Evolutionary conservation across 2,797 vertebrate genomes (phyloP).

Genomic region (Acrossocheilus wenchowensis): DNA sequence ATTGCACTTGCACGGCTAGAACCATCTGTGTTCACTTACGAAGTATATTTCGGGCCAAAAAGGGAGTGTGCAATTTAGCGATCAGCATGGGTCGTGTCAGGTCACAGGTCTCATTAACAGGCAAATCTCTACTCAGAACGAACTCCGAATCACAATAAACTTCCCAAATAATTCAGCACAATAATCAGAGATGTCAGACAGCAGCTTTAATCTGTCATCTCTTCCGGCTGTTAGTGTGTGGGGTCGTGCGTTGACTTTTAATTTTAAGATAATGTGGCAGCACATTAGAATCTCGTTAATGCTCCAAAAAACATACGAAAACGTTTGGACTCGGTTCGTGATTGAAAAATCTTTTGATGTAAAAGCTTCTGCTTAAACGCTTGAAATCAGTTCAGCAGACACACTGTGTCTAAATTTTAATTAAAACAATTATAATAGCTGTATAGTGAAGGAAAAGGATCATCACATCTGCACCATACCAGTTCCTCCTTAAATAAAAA

Average conservation of each 20-base stretch:
- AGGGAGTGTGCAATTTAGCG: neutral
- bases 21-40: neutral
- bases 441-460: neutral
- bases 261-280: conserved; percentile 26
- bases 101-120: neutral
- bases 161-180: conserved; percentile 9
- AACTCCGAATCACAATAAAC: neutral
- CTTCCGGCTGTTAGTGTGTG: neutral
- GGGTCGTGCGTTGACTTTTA: conserved; percentile 12
- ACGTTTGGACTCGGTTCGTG: conserved; percentile 4
- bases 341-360: conserved; percentile 18
- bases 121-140: neutral
- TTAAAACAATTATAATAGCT: neutral
- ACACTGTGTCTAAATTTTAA: neutral
- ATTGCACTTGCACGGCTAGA: neutral
- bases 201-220: conserved; percentile 33
- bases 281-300: neutral
- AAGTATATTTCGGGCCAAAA: neutral
- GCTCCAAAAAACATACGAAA: neutral
- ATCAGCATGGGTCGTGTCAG: neutral
- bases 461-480: neutral
- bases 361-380: neutral
- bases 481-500: neutral
- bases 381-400: conserved; percentile 4
- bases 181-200: conserved; percentile 16